A percentile compares a stretch with the other conserved stretches of the same genome.
Conservation (phyloP, 2,797 vertebrate genomes). For the Picus viridis region DNA sequence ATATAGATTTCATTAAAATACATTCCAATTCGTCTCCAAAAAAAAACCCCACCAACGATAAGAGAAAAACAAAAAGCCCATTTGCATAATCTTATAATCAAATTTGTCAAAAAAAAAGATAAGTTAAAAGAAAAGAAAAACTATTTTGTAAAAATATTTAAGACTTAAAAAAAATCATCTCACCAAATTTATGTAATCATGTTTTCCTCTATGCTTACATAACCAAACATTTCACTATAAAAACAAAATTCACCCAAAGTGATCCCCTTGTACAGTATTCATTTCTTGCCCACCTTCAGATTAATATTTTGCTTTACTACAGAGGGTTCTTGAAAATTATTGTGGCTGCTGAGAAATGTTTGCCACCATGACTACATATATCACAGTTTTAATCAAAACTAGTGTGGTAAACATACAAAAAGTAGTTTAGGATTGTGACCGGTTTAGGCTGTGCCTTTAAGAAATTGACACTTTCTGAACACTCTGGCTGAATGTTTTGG, state of each 20-base stretch:
- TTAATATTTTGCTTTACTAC: background rate
- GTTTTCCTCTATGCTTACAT: background rate
- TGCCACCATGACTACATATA: background rate
- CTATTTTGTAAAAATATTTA: background rate
- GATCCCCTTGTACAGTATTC: background rate
- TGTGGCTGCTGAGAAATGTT: background rate
- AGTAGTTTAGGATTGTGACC: conserved; percentile 25
- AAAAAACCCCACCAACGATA: background rate
- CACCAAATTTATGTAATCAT: background rate
- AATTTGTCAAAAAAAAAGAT: background rate
- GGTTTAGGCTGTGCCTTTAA: no score
- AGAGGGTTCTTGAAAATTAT: background rate
- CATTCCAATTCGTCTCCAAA: no score
- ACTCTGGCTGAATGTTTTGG: no score
- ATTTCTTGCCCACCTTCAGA: background rate
- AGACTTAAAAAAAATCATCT: background rate
- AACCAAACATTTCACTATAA: background rate
- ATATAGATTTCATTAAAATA: no score
- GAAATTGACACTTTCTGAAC: no score
- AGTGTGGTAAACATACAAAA: background rate
- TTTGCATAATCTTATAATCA: background rate
- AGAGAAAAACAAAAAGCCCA: background rate
- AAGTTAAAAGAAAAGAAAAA: background rate
- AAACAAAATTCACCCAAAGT: background rate
- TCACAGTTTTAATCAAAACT: conserved; percentile 3